Evolutionary conservation across 2,113 vertebrate genomes (phyloP), one percentile per base, ranked within the genome.

Genomic region (Apodemus speciosus): DNA sequence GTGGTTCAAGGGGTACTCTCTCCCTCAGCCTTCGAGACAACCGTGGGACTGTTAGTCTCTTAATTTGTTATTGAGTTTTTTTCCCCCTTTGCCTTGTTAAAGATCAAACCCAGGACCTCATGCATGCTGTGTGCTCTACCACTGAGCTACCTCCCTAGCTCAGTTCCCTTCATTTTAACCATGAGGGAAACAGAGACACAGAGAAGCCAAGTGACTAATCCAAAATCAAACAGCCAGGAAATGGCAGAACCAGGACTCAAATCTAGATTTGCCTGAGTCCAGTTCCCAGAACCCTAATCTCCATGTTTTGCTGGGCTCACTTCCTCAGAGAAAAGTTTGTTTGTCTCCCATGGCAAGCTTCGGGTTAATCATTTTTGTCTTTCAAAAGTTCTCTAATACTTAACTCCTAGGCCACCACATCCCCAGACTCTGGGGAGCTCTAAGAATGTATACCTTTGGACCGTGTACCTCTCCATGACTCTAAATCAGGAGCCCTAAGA

Each of bases 351-450:
- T 38, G 77, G 53, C 51, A 56, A 25, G 11, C 53, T 30, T 81
- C 40, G 79, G 56, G 56, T 9, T 56, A 81, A 16, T 81, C 79
- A 60, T 58, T n/a, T 81, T 77, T 64, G 43, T 38, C 64, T n/a
- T 80, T 79, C 76, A 73, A 79, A 91, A 53, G 30, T 27, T 92
- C 84, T 91, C 84, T 64, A 56, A 92, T 90, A 58, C 30, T 73
- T 93, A 35, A 43, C 86, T 21, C 73, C 87, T 68, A 49, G 49
- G 23, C 56, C 71, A 89, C 51, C 71, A 81, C 58, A 60, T 73
- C 62, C 51, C 40, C 75, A 86, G 66, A 79, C 73, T 92, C 83
- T 69, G 73, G 35, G 69, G 38, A 88, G 5, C 58, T 86, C 5
- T 86, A 73, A 83, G 56, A 75, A 73, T 88, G n/a, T 56, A 83